Evolutionary conservation across 1,140 invertebrate genomes (phyloP), one percentile per base, ranked within the genome.

Genomic region (Branchinecta lindahli): DNA sequence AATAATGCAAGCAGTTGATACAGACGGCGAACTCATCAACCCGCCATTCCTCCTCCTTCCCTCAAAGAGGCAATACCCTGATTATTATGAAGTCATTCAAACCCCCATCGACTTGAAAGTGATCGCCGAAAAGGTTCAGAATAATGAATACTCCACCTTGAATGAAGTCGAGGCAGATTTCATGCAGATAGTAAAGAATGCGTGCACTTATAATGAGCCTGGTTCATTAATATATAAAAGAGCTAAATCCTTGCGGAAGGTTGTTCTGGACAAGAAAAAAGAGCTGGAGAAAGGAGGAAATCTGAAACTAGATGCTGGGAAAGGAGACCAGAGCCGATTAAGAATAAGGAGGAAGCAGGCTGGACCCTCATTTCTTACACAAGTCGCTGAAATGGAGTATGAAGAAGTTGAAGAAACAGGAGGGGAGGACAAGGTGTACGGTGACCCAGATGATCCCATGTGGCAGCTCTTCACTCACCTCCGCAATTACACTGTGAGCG

Each of bases 181-280:
- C 8, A 77, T 89, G 72, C 80, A 92, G 20, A 94, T 99, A 88
- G 89, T 91, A 47, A 88, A 88, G 72, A 99, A 99, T 82, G 96
- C 96, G 0, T 96, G 93, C 77, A 83, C 85, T 7, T 99, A 96
- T 76, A 98, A 98, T 79, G 95, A 97, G 77, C 92, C 96, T 0
- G 92, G 93, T 0, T 97, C 94, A 5, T 87, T 89, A 77, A 96
- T 99, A 74, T 98, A 97, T 77, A 96, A 94, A 79, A 92, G 96
- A 82, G 94, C 94, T 0, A 93, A 93, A 77, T 81, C 87, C 12
- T 78, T 97, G 66, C 91, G 91, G 76, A 94, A 92, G 82, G 78
- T 88, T 44, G 84, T 88, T 66, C 80, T 83, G 61, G 77, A 78
- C 3, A 84, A 86, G 69, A 87, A 85, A 72, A 78, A 81, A 72